These are phyloP conservation scores for Tipula helvola DNA, from an alignment of 2,888 invertebrate species.

Conservation along the genomic window DNA sequence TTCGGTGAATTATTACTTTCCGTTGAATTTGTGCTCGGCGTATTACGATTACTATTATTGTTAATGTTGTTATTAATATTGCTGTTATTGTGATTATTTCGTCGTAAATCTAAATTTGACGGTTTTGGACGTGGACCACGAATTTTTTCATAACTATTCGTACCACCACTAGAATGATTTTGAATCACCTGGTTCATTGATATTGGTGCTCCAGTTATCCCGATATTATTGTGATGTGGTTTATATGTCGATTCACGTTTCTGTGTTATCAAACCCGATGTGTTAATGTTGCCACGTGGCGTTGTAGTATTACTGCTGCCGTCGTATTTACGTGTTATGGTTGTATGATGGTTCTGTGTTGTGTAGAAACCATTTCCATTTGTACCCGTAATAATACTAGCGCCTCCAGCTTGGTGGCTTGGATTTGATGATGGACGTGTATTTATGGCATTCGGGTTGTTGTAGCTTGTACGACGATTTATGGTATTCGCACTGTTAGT, in stretches of 20 bases:
- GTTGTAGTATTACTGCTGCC: background rate
- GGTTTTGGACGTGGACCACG: slow-evolving; percentile 25
- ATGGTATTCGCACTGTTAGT: background rate
- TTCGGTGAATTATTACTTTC: slow-evolving; percentile 36
- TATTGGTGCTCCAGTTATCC: background rate
- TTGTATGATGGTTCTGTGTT: background rate
- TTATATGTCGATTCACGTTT: background rate
- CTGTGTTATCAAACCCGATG: background rate
- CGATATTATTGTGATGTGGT: background rate
- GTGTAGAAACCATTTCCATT: background rate
- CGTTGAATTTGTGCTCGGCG: slow-evolving; percentile 33
- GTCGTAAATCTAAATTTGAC: slow-evolving; percentile 27
- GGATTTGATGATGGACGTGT: background rate
- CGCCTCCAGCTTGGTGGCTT: background rate
- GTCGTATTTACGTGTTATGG: background rate
- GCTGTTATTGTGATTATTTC: slow-evolving; percentile 19
- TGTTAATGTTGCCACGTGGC: background rate
- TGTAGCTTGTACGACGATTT: background rate
- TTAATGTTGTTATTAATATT: slow-evolving; percentile 19
- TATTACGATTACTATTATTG: slow-evolving; percentile 32
- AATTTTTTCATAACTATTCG: background rate
- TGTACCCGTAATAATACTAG: background rate
- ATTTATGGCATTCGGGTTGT: background rate
- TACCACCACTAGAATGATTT: slow-evolving; percentile 11
- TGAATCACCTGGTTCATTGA: background rate